Conservation (phyloP, 2,113 vertebrate genomes). For the Opisthocomus hoazin region DNA sequence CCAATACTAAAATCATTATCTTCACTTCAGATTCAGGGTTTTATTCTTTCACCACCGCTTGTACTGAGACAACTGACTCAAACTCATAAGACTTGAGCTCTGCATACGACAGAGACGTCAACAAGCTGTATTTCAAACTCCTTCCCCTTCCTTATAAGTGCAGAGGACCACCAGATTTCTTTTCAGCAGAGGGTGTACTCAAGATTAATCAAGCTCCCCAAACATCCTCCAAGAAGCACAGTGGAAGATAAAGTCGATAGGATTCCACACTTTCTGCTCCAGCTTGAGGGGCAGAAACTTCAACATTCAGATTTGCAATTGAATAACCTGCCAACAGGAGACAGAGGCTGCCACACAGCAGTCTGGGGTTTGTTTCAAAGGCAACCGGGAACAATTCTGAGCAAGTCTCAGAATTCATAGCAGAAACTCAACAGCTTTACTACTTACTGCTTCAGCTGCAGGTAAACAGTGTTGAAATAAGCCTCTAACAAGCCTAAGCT, state of each 20-base stretch:
- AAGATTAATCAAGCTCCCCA: not conserved
- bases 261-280: not conserved
- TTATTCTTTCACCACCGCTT: not conserved
- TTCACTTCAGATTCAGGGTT: not conserved
- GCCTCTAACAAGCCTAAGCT: not conserved
- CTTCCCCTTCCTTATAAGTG: not conserved
- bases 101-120: not conserved
- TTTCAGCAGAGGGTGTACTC: not conserved
- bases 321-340: not conserved
- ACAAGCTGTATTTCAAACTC: not conserved
- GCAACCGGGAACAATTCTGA: not conserved
- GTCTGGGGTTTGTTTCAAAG: not conserved
- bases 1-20: not conserved
- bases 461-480: not conserved
- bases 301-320: not conserved
- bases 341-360: not conserved
- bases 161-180: not conserved
- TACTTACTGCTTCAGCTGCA: not conserved
- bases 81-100: not conserved
- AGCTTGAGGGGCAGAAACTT: not conserved
- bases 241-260: not conserved
- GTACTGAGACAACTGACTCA: not conserved
- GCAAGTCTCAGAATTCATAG: not conserved
- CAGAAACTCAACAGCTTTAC: not conserved
- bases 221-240: not conserved